phyloP scores from a whole-genome alignment of 2,797 vertebrate species.

The Myotis findleyi region DNA sequence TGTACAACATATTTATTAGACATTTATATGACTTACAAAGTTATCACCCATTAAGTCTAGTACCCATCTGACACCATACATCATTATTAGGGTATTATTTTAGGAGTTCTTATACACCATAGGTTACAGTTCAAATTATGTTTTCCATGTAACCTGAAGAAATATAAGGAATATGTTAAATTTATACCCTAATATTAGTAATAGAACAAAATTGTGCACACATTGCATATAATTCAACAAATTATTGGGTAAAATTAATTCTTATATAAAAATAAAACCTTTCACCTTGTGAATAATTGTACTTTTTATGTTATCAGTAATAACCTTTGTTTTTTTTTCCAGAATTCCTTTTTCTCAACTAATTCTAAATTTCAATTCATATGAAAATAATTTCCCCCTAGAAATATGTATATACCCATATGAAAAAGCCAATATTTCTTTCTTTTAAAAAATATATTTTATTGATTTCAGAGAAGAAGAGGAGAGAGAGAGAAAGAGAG shows the following conservation, averaged over 20 bases:
- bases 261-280: slow-evolving; percentile 42
- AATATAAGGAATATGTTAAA: neutral
- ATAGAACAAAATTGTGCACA: neutral
- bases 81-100: neutral
- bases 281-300: slow-evolving; percentile 14
- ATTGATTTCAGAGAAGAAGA: too few relatives aligned
- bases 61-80: neutral
- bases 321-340: neutral
- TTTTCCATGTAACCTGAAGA: neutral
- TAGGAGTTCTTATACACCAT: neutral
- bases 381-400: neutral
- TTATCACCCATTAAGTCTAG: neutral
- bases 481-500: too few relatives aligned
- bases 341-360: slow-evolving; percentile 14
- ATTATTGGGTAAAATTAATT: slow-evolving; percentile 9
- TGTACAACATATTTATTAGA: neutral
- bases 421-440: neutral
- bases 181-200: neutral
- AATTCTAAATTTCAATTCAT: neutral
- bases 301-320: slow-evolving; percentile 5
- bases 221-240: neutral
- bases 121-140: neutral
- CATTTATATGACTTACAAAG: neutral
- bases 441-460: too few relatives aligned
- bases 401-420: neutral